Evolutionary conservation across 2,797 vertebrate genomes (phyloP).

Genomic region (Aldrovandia affinis): DNA sequence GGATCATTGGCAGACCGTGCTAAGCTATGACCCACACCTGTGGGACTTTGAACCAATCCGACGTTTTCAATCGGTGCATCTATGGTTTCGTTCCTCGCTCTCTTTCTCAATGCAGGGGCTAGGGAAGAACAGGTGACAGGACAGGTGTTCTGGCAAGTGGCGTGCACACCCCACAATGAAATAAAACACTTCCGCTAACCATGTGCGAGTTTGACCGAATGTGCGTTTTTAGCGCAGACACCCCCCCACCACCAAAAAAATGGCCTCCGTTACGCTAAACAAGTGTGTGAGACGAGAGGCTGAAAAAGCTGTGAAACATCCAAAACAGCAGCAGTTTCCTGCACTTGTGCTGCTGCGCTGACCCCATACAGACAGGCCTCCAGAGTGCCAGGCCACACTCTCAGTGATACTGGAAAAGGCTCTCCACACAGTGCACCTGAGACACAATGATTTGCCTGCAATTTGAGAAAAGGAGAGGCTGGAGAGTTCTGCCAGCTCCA

Average conservation of each 20-base stretch:
- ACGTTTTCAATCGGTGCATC: not conserved
- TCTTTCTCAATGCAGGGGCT: not conserved
- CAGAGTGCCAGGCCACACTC: not conserved
- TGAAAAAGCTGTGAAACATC: not conserved
- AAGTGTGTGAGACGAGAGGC: not conserved
- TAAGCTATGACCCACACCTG: not conserved
- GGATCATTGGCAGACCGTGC: not conserved
- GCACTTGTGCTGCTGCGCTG: not conserved
- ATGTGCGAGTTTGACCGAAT: not conserved
- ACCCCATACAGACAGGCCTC: not conserved
- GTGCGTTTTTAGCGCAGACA: not conserved
- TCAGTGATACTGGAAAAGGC: not conserved
- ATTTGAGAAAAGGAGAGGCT: not conserved
- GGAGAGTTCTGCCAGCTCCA: not conserved
- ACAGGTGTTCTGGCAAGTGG: not conserved
- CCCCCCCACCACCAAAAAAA: not conserved
- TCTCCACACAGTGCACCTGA: not conserved
- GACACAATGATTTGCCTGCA: not conserved
- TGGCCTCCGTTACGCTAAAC: not conserved
- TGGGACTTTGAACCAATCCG: too few relatives aligned
- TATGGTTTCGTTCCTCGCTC: not conserved
- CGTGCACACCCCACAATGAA: not conserved
- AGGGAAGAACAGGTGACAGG: not conserved
- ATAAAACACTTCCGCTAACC: not conserved
- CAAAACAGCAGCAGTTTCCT: not conserved